Evolutionary conservation across 2,888 invertebrate genomes (phyloP).

Genomic region (Rhorus exstirpatorius): DNA sequence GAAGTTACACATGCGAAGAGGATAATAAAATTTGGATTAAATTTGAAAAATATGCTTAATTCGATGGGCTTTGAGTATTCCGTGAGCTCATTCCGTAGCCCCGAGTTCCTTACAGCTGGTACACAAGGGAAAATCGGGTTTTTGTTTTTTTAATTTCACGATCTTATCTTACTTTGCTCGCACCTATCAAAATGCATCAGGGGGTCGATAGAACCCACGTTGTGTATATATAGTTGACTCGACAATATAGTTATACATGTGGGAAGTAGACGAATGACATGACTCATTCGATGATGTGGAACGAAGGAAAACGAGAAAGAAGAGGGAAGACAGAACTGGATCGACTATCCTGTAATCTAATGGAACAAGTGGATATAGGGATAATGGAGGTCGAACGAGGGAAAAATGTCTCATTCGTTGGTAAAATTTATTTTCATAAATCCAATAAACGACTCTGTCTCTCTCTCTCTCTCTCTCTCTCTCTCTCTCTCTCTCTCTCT

Average conservation of each 20-base stretch:
- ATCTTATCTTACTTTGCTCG: constrained; percentile 35
- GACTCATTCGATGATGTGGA: constrained; percentile 52
- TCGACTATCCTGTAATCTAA: constrained; percentile 33
- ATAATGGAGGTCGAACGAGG: constrained; percentile 5
- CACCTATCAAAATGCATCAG: constrained; percentile 46
- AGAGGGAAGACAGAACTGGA: constrained; percentile 32
- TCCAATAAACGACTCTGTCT: neutral
- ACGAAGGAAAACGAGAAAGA: constrained; percentile 22
- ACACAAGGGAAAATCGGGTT: too few species aligned
- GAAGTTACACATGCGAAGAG: constrained; percentile 1
- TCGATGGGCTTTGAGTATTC: neutral
- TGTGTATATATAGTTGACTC: neutral
- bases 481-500: too few species aligned
- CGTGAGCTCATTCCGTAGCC: constrained; percentile 5
- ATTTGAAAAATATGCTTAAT: too few species aligned
- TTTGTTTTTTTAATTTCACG: constrained; percentile 15
- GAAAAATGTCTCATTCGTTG: constrained; percentile 2
- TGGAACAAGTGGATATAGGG: constrained; percentile 7
- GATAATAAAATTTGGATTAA: too few species aligned
- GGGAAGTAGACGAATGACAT: constrained; percentile 25
- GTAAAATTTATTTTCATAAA: neutral
- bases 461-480: too few species aligned
- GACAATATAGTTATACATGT: constrained; percentile 1
- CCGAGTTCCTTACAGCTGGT: constrained; percentile 49
- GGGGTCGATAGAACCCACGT: constrained; percentile 33